Base-by-base conservation (phyloP, 2,113 vertebrate genomes). In the Pholis gunnellus region DNA sequence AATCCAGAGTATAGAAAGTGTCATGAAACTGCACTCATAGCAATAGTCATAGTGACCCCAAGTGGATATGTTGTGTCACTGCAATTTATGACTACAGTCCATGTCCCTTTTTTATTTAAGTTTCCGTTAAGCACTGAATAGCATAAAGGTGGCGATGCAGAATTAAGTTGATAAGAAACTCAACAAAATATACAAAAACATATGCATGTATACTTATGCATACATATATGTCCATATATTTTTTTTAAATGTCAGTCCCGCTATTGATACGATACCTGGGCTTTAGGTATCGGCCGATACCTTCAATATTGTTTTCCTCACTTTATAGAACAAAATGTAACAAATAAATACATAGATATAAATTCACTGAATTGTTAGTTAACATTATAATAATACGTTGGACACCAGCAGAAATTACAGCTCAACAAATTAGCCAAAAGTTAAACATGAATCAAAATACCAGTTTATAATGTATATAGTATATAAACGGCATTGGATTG, bases 41-140 rank as follows among this genome's bases (percentile, higher is more conserved):
- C 9, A 27, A 84, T 17, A 78, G 34, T 60, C 18, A 88, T n/a
- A n/a, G 68, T 72, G 92, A 79, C 91, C 13, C 31, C 91, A 29
- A 84, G 89, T 89, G 89, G 89, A n/a, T 1, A 48, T 77, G 1
- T 46, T 40, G 18, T 10, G 9, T 76, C 61, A 85, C 9, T 89
- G 60, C 83, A 85, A 65, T 2, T 48, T 9, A 44, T 9, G 6
- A 18, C 6, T 27, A 6, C 20, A 29, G 17, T 44, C 9, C 14
- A 40, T 40, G 14, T 17, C 25, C 6, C 2, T 9, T 68, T 48
- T 63, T 31, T 17, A 31, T 42, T 52, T 18, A 27, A 15, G 6
- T 54, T 59, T 56, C 20, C 31, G 29, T 1, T 4, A 22, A 57
- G 6, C 9, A 2, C 0, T 52, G 25, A 69, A 42, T 36, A 31